Conservation (phyloP, 2,113 vertebrate species). For the Hydropotes inermis region DNA sequence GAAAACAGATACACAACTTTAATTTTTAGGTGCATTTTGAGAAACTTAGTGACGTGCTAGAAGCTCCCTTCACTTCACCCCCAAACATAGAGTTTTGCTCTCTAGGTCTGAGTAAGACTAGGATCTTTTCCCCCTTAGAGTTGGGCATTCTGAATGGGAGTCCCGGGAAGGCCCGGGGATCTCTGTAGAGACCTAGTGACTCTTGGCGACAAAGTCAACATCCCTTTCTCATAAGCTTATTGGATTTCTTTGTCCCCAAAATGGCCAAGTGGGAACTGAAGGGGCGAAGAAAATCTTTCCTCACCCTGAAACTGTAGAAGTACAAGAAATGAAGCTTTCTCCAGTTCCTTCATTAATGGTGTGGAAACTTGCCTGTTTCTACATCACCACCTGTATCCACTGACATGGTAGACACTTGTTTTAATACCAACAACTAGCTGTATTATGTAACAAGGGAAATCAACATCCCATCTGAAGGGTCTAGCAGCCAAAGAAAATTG, state of each 20-base stretch:
- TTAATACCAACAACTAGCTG: background rate
- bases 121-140: background rate
- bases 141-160: background rate
- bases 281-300: background rate
- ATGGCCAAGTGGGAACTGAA: background rate
- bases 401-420: too few relatives aligned
- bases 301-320: background rate
- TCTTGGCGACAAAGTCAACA: background rate
- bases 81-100: background rate
- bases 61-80: background rate
- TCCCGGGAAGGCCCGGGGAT: background rate
- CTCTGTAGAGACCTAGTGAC: background rate
- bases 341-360: background rate
- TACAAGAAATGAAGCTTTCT: background rate
- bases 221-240: rapidly evolving
- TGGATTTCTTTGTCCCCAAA: background rate
- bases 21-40: background rate
- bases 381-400: background rate
- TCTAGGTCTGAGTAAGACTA: background rate
- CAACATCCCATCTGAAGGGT: background rate
- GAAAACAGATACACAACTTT: background rate
- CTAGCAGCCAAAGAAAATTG: background rate
- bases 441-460: background rate
- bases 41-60: background rate
- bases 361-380: background rate